Conservation (phyloP, 2,113 vertebrate species). For the Carassius gibelio region DNA sequence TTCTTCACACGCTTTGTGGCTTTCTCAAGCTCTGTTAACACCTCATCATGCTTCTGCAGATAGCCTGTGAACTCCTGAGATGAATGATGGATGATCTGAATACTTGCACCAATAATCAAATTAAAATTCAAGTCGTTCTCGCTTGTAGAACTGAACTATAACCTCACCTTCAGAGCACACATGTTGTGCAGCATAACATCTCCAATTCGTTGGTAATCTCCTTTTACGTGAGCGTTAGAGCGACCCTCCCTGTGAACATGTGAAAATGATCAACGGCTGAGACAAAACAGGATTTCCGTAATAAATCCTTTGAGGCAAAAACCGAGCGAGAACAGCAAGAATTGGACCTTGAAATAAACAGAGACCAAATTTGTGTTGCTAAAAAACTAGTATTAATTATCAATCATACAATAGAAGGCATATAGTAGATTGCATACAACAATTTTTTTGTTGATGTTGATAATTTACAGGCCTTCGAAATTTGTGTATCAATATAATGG, state of each 20-base stretch:
- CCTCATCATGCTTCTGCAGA: constrained; percentile 86
- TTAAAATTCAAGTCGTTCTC: neutral
- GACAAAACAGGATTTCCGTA: neutral
- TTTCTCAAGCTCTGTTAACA: constrained; percentile 88
- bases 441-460: too few relatives aligned
- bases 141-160: neutral
- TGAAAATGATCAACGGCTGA: neutral
- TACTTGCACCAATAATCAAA: neutral
- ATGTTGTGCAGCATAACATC: constrained; percentile 93
- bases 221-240: constrained; percentile 76
- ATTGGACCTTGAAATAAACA: too few relatives aligned
- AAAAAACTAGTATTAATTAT: too few relatives aligned
- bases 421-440: too few relatives aligned
- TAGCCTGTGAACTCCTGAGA: constrained; percentile 83
- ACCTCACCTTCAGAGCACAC: constrained; percentile 83
- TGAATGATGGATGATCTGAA: neutral
- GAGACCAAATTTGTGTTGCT: too few relatives aligned
- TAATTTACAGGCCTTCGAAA: too few relatives aligned
- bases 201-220: constrained; percentile 85
- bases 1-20: constrained; percentile 82
- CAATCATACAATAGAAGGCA: too few relatives aligned
- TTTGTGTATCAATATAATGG: too few relatives aligned
- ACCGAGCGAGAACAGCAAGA: too few relatives aligned
- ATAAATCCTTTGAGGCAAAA: too few relatives aligned
- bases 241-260: constrained; percentile 84